Evolutionary conservation across 2,113 vertebrate genomes (phyloP).

Genomic region (Callorhinus ursinus): DNA sequence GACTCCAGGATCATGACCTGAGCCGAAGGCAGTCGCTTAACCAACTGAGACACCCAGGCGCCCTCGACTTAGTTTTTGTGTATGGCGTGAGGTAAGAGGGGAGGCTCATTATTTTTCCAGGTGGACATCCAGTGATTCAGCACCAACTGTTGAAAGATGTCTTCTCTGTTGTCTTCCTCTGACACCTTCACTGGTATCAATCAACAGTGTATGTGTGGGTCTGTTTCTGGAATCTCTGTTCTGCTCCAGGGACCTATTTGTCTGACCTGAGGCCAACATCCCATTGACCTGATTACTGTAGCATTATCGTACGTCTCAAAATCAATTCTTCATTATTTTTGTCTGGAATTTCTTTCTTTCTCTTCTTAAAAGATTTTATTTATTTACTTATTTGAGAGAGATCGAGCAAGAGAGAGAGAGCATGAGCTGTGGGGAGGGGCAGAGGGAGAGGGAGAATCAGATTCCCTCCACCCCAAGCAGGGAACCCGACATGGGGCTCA

Average conservation of each 20-base stretch:
- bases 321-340: not conserved
- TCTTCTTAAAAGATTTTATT: not conserved
- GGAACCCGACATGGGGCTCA: no score
- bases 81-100: not conserved
- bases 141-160: not conserved
- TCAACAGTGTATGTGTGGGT: not conserved
- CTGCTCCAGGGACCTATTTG: not conserved
- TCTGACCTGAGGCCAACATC: not conserved
- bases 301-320: not conserved
- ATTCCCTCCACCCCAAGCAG: no score
- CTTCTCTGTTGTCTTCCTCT: not conserved
- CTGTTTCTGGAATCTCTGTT: not conserved
- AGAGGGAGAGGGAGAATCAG: no score
- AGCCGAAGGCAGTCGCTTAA: no score
- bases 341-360: not conserved
- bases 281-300: not conserved
- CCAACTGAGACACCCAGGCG: no score
- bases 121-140: not conserved
- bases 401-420: no score
- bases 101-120: not conserved
- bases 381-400: no score
- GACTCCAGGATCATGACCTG: no score
- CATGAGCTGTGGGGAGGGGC: no score
- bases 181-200: no score
- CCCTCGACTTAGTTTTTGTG: not conserved